phyloP scores from a whole-genome alignment of 2,113 vertebrate genomes.

The Cyphomyrus discorhynchus region DNA sequence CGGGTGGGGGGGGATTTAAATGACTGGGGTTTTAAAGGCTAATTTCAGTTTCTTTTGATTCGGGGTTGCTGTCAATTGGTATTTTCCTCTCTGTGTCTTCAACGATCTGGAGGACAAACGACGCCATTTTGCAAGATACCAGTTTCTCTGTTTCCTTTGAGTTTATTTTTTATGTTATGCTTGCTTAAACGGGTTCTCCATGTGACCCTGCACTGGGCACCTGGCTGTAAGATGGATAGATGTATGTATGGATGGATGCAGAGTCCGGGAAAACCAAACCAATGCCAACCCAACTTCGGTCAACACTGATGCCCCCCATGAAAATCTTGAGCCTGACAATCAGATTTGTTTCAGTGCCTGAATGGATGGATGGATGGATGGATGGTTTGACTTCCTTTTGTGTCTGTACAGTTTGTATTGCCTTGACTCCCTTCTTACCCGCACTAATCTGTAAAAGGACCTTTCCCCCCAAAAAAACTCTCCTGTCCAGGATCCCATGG shows the following conservation, averaged over 20 bases:
- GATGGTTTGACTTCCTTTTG: neutral
- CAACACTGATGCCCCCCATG: neutral
- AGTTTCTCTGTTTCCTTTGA: neutral
- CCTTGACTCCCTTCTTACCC: neutral
- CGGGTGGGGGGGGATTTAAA: neutral
- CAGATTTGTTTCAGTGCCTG: neutral
- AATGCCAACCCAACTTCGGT: neutral
- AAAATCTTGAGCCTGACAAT: neutral
- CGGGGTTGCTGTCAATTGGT: neutral
- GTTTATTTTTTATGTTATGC: neutral
- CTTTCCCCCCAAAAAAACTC: neutral
- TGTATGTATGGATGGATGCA: neutral
- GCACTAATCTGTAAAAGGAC: neutral
- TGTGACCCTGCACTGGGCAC: neutral
- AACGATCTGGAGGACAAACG: neutral
- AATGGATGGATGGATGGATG: neutral
- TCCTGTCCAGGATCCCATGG: neutral
- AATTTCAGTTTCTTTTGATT: neutral
- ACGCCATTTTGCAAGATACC: neutral
- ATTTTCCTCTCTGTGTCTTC: neutral
- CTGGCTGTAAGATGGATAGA: neutral
- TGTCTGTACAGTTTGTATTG: neutral
- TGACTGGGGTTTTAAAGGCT: neutral
- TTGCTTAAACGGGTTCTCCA: neutral
- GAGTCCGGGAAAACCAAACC: neutral